Evolutionary conservation across 2,797 vertebrate genomes (phyloP).

Genomic region (Catostomus latipinnis): DNA sequence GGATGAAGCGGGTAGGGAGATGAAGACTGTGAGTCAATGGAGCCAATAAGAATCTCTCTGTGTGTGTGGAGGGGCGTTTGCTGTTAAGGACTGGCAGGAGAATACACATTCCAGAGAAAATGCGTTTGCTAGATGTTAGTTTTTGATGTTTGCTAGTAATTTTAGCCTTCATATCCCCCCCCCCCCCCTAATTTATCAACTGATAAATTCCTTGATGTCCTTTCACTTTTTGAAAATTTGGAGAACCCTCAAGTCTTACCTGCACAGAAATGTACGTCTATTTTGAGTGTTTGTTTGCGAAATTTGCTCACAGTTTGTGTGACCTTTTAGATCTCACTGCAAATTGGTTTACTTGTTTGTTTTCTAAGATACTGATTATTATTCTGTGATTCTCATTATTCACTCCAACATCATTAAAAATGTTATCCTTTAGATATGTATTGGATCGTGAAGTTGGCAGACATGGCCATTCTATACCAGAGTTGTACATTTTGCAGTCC

Average conservation of each 20-base stretch:
- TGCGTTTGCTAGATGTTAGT: slow-evolving; percentile 39
- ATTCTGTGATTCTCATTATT: slow-evolving; percentile 16
- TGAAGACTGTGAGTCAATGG: slow-evolving; percentile 39
- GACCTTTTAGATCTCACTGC: slow-evolving; percentile 22
- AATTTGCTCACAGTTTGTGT: slow-evolving; percentile 2
- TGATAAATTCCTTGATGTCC: background rate
- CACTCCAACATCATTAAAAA: background rate
- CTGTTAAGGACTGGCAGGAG: slow-evolving; percentile 51
- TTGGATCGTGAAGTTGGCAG: too few species aligned
- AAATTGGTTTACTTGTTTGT: slow-evolving; percentile 29
- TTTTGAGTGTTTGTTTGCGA: background rate
- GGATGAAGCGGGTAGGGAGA: slow-evolving; percentile 37
- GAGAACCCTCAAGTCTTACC: background rate
- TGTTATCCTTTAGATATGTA: too few species aligned
- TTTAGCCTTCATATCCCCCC: slow-evolving; percentile 11
- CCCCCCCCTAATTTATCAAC: background rate
- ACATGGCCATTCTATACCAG: too few species aligned
- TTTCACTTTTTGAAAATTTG: background rate
- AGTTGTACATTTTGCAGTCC: too few species aligned
- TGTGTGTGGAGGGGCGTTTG: slow-evolving; percentile 32
- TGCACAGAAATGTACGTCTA: background rate
- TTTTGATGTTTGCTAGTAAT: slow-evolving; percentile 30
- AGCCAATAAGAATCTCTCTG: slow-evolving; percentile 48
- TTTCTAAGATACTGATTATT: slow-evolving; percentile 25
- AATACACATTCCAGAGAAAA: slow-evolving; percentile 51